Evolutionary conservation across 37 sponge, comb jelly and placozoan genomes (phyloP), one percentile per base, ranked within the genome.

Genomic region (Lycopodina hypogea): DNA sequence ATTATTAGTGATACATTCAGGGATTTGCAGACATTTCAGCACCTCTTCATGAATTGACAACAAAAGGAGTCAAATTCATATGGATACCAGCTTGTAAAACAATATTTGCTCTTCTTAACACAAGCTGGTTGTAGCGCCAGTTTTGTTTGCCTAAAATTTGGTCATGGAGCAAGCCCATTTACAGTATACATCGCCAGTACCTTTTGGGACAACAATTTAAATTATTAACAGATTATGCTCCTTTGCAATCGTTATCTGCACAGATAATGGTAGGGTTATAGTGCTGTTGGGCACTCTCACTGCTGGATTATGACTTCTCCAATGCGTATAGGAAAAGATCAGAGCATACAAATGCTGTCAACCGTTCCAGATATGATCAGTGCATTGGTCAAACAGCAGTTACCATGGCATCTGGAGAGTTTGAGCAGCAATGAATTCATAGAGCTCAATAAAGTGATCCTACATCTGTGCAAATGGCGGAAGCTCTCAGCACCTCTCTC

Each of bases 241-340:
- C 79, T 52, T 48, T 76, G n/a, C n/a, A n/a, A n/a, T n/a, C n/a
- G n/a, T n/a, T n/a, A n/a, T n/a, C n/a, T n/a, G n/a, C n/a, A n/a
- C 79, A 71, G 29, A 78, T 78, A 67, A 78, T 71, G 74, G 79
- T 77, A 71, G 79, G 86, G 8, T 28, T 78, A 42, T 53, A 78
- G 32, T 78, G 79, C 58, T 41, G 86, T 26, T 78, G 86, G 78
- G 79, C 74, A 24, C 74, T 85, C 33, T 74, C 66, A 0, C 19
- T 85, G 18, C 86, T 78, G 52, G 86, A 85, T 34, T 78, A 73
- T 71, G 74, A 78, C 51, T 85, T 78, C 67, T 35, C 30, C n/a
- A n/a, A n/a, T n/a, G n/a, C n/a, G n/a, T n/a, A n/a, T 3, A 34
- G 79, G 42, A 85, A 78, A 48, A 74, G 79, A 32, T 17, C 40